Base-by-base conservation (phyloP, 2,888 invertebrate species). In the Sphaeridia pumilis region DNA sequence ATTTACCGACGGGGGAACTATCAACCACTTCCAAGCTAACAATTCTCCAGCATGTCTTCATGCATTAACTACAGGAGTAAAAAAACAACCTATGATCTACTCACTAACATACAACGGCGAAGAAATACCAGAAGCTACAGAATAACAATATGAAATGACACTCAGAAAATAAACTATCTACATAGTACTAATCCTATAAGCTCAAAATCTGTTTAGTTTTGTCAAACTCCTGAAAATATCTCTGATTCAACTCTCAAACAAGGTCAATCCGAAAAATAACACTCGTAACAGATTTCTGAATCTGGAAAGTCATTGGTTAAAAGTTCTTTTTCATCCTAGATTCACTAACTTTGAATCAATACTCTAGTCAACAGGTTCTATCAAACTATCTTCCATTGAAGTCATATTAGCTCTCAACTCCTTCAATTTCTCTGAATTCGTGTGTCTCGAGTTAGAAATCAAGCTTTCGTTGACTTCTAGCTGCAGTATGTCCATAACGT, bases 1-100 rank as follows among this genome's bases (percentile, higher is more conserved):
- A 66, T 92, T 92, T 68, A 81, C 83, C 7, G 84, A 87, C 60
- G 81, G 81, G 48, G 90, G 90, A 21, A 87, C 87, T 0, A 85
- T 87, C 70, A 89, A 87, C 47, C 77, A 79, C 60, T 90, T 92
- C 69, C 70, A 74, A 45, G 69, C 84, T 10, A 77, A 73, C 2
- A 72, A 72, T 17, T 65, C 67, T 10, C 68, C 71, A 21, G 60
- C 61, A 4, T 58, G 58, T 14, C 62, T 64, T 38, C 58, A 59
- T 51, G 61, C 54, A 10, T 35, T 53, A n/a, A 56, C 49, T 20
- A 56, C 53, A 22, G 64, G 64, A 10, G 59, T 64, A n/a, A 62
- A 61, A 46, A 64, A 61, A 21, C 59, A 60, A 17, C 62, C 64
- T 1, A 64, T 64, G 28, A 52, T 62, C 25, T 64, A 64, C 41